Percentiles rank a stretch among this genome's conserved stretches.
phyloP scores from a whole-genome alignment of 2,113 vertebrate species.

The Oncorhynchus clarkii region DNA sequence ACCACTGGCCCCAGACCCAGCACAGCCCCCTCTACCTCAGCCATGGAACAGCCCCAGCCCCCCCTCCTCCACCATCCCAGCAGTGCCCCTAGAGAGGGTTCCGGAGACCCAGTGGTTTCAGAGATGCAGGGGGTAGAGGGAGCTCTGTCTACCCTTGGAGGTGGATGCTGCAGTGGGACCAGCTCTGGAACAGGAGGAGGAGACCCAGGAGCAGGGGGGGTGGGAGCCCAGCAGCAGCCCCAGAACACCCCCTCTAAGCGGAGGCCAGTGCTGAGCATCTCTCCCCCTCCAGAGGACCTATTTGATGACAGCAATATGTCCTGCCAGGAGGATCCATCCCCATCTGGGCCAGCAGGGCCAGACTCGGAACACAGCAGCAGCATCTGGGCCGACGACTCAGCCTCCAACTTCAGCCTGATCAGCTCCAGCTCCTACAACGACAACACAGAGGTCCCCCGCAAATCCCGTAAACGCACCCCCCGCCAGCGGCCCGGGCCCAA shows the following conservation, averaged over 20 bases:
- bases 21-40: conserved; percentile 85
- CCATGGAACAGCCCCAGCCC: conserved; percentile 91
- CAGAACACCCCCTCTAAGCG: conserved; percentile 91
- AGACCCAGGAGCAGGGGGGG: conserved; percentile 41
- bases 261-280: conserved; percentile 95
- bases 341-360: conserved; percentile 58
- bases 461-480: conserved; percentile 94
- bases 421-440: conserved; percentile 97
- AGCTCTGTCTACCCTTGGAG: conserved; percentile 42
- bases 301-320: conserved; percentile 98
- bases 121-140: conserved; percentile 71
- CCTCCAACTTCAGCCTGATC: conserved; percentile 98
- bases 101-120: conserved; percentile 61
- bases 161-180: conserved; percentile 53
- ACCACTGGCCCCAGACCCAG: conserved; percentile 68
- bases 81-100: conserved; percentile 81
- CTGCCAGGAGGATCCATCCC: conserved; percentile 90
- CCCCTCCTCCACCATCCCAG: conserved; percentile 87
- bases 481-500: conserved; percentile 95
- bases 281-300: conserved; percentile 95
- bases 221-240: conserved; percentile 65
- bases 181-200: conserved; percentile 46
- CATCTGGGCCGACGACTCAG: conserved; percentile 98
- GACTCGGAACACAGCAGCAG: conserved; percentile 97
- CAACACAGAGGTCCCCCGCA: conserved; percentile 97